These are phyloP conservation scores for Sebastes itinus DNA, from an alignment of 2,797 vertebrate genomes.

Conservation along the genomic window DNA sequence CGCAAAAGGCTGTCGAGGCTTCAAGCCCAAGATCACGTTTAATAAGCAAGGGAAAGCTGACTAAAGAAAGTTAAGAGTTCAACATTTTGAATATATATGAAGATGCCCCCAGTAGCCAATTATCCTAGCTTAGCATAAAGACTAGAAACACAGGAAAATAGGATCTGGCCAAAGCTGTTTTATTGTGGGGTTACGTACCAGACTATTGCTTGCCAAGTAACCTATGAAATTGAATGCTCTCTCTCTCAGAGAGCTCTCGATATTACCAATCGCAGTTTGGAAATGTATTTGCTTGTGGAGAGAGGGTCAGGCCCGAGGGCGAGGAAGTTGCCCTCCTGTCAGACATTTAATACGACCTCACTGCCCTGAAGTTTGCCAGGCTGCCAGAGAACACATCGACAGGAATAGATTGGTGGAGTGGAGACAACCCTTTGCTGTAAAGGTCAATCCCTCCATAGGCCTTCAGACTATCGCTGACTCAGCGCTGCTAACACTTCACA, in stretches of 20 bases:
- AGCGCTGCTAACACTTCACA: neutral
- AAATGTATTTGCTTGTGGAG: neutral
- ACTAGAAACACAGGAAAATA: too few species aligned
- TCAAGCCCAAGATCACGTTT: too few species aligned
- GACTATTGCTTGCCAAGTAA: too few species aligned
- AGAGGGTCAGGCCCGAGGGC: conserved; percentile 19
- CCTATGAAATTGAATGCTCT: too few species aligned
- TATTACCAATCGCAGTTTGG: neutral
- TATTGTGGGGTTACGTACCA: too few species aligned
- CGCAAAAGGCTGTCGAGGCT: too few species aligned
- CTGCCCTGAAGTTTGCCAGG: neutral
- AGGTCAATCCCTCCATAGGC: conserved; percentile 19
- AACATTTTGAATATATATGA: neutral
- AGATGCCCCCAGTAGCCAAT: too few species aligned
- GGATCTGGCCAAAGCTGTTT: too few species aligned
- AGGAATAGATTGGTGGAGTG: neutral
- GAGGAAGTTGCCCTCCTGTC: conserved; percentile 21
- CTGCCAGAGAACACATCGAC: neutral
- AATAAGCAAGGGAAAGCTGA: neutral
- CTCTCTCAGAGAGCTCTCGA: too few species aligned
- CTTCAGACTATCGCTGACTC: conserved; percentile 2
- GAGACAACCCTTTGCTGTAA: neutral
- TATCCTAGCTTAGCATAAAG: too few species aligned
- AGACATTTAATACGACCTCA: conserved; percentile 11
- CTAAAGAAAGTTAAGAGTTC: neutral